phyloP scores from a whole-genome alignment of 2,113 vertebrate species.

The Tautogolabrus adspersus region DNA sequence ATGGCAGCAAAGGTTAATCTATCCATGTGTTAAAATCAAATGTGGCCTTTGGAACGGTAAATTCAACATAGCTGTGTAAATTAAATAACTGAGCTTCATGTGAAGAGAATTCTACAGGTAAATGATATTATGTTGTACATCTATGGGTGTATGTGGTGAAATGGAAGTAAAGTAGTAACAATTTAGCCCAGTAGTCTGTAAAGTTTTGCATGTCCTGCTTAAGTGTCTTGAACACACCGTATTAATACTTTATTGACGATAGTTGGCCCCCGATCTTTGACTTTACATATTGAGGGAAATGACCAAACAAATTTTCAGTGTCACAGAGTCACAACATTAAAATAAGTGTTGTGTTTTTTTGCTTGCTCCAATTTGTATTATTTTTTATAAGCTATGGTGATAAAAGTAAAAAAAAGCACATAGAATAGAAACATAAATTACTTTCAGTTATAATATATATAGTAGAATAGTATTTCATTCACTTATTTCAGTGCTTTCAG shows the following conservation, averaged over 20 bases:
- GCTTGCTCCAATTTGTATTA: background rate
- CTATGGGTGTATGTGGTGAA: background rate
- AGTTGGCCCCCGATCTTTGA: no score
- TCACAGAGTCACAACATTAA: background rate
- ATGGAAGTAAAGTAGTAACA: no score
- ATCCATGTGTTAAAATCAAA: constrained; percentile 7
- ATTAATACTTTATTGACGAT: no score
- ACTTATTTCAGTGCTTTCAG: background rate
- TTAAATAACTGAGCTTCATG: background rate
- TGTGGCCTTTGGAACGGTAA: background rate
- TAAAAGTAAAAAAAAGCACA: background rate
- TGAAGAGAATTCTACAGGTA: background rate
- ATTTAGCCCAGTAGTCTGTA: background rate
- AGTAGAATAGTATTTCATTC: background rate
- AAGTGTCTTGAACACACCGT: background rate
- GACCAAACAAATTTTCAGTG: no score
- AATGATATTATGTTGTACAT: background rate
- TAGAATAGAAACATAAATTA: background rate
- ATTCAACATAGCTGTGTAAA: background rate
- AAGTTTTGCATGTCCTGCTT: background rate
- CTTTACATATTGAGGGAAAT: no score
- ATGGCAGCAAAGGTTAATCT: constrained; percentile 68
- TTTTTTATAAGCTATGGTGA: background rate
- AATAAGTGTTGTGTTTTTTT: background rate
- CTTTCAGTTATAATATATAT: background rate